Percentiles rank a stretch among this genome's conserved stretches.
These are phyloP conservation scores for Cavia porcellus DNA, from an alignment of 2,113 vertebrate species.

Conservation along the genomic window DNA sequence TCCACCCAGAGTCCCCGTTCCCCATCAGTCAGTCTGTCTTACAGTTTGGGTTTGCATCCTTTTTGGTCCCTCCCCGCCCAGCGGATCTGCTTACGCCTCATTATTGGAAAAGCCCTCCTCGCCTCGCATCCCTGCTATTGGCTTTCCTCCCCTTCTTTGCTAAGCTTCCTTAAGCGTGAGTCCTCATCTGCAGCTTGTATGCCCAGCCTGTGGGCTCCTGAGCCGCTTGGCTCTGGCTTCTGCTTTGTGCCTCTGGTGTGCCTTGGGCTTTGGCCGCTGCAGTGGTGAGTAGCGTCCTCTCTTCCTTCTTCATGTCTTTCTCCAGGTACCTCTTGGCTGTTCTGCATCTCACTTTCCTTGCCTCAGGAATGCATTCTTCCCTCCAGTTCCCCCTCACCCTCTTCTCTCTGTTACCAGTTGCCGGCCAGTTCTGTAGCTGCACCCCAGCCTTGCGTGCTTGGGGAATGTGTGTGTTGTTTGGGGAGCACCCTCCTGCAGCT, in stretches of 20 bases:
- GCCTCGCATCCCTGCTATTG: background rate
- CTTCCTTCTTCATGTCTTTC: background rate
- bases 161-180: background rate
- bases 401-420: background rate
- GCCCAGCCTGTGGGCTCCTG: background rate
- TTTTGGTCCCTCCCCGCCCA: background rate
- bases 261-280: background rate
- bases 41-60: background rate
- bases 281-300: background rate
- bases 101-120: background rate
- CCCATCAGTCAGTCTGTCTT: background rate
- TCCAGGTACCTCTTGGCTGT: background rate
- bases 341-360: background rate
- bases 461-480: background rate
- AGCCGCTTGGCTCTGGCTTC: background rate
- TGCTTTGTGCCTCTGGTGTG: background rate
- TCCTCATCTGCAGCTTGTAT: background rate
- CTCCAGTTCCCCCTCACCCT: background rate
- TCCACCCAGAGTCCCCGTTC: background rate
- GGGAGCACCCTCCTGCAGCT: background rate
- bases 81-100: background rate
- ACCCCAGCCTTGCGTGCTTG: background rate
- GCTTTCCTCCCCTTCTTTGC: constrained; percentile 15
- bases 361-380: background rate
- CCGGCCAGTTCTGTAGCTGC: background rate